phyloP scores from a whole-genome alignment of 1,140 invertebrate genomes.

The Temnothorax curvispinosus region DNA sequence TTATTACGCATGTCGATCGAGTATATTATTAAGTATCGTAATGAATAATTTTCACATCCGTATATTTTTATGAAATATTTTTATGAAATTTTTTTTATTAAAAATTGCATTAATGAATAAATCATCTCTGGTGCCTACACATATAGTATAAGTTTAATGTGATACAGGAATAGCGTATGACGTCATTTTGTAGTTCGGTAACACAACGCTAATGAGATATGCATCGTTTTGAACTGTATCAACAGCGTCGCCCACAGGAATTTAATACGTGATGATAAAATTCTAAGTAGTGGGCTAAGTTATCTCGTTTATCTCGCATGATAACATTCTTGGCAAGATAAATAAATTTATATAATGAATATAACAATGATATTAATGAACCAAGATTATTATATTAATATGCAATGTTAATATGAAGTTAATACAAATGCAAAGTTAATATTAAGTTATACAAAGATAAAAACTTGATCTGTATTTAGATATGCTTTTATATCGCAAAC shows the following conservation, averaged over 20 bases:
- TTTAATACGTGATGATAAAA: constrained; percentile 14
- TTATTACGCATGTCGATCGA: neutral
- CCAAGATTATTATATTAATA: neutral
- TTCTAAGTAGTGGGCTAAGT: constrained; percentile 20
- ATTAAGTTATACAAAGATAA: neutral
- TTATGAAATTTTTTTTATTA: constrained; percentile 15
- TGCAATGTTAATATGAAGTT: neutral
- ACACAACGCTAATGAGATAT: constrained; percentile 20
- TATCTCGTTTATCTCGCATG: neutral
- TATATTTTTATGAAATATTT: neutral
- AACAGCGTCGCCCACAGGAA: neutral
- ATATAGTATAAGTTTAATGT: neutral
- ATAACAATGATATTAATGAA: constrained; percentile 3
- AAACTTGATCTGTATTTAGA: neutral
- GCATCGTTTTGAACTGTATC: constrained; percentile 30
- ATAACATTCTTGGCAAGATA: constrained; percentile 23
- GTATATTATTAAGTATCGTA: neutral
- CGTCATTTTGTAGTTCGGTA: neutral
- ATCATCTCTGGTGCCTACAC: neutral
- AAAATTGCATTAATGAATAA: neutral
- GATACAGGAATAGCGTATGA: neutral
- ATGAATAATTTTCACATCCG: neutral
- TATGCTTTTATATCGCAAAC: neutral
- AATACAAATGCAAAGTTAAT: neutral
- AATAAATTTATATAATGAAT: constrained; percentile 5